Percentiles rank a stretch among this genome's conserved stretches.
Evolutionary conservation across 1,140 invertebrate genomes (phyloP).

Genomic region (Drosophila tani): DNA sequence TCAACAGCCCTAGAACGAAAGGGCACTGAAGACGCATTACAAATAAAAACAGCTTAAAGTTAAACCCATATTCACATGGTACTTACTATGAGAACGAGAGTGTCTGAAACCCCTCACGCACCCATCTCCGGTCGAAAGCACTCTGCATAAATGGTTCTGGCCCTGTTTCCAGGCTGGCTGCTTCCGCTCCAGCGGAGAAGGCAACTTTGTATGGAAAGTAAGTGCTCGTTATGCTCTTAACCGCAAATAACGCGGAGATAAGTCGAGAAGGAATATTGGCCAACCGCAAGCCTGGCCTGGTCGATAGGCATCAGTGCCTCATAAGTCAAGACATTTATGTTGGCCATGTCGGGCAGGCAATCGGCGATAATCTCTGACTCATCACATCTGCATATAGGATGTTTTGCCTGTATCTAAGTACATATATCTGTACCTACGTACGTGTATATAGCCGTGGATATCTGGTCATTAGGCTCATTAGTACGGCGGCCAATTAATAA

Average conservation of each 20-base stretch:
- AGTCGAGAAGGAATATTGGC: conserved; percentile 23
- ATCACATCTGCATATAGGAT: conserved; percentile 31
- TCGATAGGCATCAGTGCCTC: conserved; percentile 28
- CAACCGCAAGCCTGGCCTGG: conserved; percentile 50
- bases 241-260: conserved; percentile 57
- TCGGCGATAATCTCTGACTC: conserved; percentile 51
- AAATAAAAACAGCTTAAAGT: conserved; percentile 5
- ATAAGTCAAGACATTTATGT: conserved; percentile 78
- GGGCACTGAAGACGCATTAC: background rate
- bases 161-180: conserved; percentile 21
- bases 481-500: conserved; percentile 79
- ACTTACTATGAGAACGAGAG: conserved; percentile 3
- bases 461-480: conserved; percentile 71
- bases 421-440: conserved; percentile 2
- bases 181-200: conserved; percentile 56
- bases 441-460: conserved; percentile 13
- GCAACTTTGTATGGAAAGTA: conserved; percentile 70
- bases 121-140: conserved; percentile 22
- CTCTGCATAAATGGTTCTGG: conserved; percentile 65
- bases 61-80: conserved; percentile 3
- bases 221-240: conserved; percentile 65
- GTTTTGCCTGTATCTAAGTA: background rate
- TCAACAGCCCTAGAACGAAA: conserved; percentile 1
- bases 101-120: conserved; percentile 1
- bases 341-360: conserved; percentile 43